Evolutionary conservation across 53 echinoderm and acorn worm genomes (phyloP), one percentile per base, ranked within the genome.

Genomic region (Echinometra lucunter): DNA sequence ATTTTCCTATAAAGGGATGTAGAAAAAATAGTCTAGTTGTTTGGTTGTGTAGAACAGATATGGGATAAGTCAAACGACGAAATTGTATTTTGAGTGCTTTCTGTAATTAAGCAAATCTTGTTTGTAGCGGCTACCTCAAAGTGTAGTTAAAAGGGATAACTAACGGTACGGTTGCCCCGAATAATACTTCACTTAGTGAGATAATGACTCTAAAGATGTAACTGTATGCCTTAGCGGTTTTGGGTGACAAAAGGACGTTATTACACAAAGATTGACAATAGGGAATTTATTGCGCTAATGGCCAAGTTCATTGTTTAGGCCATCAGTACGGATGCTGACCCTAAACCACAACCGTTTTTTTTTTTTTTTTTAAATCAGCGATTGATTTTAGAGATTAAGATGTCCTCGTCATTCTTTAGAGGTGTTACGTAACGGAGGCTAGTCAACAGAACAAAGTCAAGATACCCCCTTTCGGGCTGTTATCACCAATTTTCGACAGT

Each of bases 61-160:
- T 47, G 53, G 27, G 7, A 12, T 2, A 78, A 40, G 15, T 78
- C 38, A 42, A 10, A 28, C 12, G 85, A n/a, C 45, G 47, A n/a
- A 49, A 85, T 11, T 12, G 12, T 49, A 8, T 28, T 12, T 53
- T 3, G 57, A 89, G 37, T 19, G 58, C 32, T 89, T 19, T 27
- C 19, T 19, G 89, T 58, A 88, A 88, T 88, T 88, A 88, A 32
- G 60, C 5, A 89, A 58, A 89, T 89, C 58, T 89, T 89, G 89
- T 89, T 78, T 58, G 23, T 19, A 58, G 57, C 37, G 58, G 57
- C 37, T 58, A 47, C 89, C 6, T 58, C 60, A 12, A 3, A 57
- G 40, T 0, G 40, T 6, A 38, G 37, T 32, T 58, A 89, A 89
- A 37, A 32, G 83, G 83, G 30, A 4, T 1, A 45, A 82, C 28